Base-by-base conservation (phyloP, 2,888 invertebrate species). In the Coenonympha glycerion region DNA sequence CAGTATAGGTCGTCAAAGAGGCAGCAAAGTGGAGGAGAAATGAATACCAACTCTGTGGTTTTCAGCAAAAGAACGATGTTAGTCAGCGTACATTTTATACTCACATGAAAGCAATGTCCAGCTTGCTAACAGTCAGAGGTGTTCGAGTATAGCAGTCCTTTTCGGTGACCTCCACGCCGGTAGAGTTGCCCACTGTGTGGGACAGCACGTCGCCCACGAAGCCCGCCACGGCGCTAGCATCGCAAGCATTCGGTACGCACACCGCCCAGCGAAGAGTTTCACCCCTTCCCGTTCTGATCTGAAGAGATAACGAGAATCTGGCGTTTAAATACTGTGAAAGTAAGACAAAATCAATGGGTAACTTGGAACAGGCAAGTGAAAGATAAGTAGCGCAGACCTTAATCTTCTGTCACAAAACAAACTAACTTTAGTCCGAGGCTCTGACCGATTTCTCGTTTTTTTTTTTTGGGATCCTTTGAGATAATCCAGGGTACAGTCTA, bases 221-320 rank as follows among this genome's bases (percentile, higher is more conserved):
- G n/a, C 73, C 67, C 19, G 79, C 76, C 4, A 91, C 86, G 15
- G 90, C 88, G 5, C 76, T 65, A 0, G 87, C 76, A 31, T 78
- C 75, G 63, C 92, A 92, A 0, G 89, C 79, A 31, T 88, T 88
- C 9, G 92, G 92, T 4, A 91, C 79, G 63, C 92, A 92, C 0
- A 91, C 87, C 1, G 90, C 91, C 91, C 91, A 92, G 52, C 90
- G 89, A 0, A 90, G 68, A 0, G 78, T 76, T 52, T 86, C 87
- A 0, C 87, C 85, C 0, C 87, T 76, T 0, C 87, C 87, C 0
- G 79, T 80, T 2, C 88, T 76, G 0, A 71, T 63, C 86, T 86
- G 65, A 1, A 67, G 62, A 39, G 47, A 39, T 15, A 49, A 6
- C 36, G 18, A 19, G n/a, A 31, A 6, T 31, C 13, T 15, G n/a